Conservation (phyloP, 2,113 vertebrate genomes). For the Herpailurus yagouaroundi region DNA sequence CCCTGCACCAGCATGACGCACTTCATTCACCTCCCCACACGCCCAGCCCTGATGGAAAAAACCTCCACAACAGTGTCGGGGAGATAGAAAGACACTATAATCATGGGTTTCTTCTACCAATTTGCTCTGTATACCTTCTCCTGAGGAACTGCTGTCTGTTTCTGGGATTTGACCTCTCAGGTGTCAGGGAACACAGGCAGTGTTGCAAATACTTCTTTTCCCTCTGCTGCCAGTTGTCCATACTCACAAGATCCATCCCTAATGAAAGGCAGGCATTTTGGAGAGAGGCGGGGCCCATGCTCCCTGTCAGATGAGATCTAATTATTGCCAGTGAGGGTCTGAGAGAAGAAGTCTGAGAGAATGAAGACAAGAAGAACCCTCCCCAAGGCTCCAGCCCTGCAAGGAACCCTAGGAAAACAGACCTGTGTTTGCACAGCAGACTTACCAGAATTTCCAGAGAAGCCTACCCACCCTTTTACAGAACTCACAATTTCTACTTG, state of each 20-base stretch:
- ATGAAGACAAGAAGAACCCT: not conserved
- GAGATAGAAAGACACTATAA: not conserved
- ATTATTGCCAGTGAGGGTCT: not conserved
- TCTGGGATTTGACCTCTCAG: not conserved
- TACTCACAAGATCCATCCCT: not conserved
- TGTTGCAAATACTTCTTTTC: not conserved
- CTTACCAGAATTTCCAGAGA: constrained; percentile 38
- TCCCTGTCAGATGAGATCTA: not conserved
- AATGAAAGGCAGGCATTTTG: constrained; percentile 3
- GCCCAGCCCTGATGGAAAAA: not conserved
- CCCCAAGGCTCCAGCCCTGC: not conserved
- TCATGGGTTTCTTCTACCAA: not conserved
- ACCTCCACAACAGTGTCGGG: not conserved
- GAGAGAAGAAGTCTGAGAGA: not conserved
- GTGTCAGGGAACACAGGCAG: not conserved
- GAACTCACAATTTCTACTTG: constrained; percentile 3
- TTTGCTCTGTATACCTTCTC: not conserved
- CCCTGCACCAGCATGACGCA: not conserved
- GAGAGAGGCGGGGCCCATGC: not conserved
- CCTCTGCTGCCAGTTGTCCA: not conserved
- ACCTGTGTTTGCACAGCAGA: not conserved
- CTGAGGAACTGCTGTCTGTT: not conserved
- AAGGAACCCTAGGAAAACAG: not conserved
- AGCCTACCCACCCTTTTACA: not conserved
- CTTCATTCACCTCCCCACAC: not conserved